Conservation (phyloP, 2,113 vertebrate species). For the Antechinus stuartii region DNA sequence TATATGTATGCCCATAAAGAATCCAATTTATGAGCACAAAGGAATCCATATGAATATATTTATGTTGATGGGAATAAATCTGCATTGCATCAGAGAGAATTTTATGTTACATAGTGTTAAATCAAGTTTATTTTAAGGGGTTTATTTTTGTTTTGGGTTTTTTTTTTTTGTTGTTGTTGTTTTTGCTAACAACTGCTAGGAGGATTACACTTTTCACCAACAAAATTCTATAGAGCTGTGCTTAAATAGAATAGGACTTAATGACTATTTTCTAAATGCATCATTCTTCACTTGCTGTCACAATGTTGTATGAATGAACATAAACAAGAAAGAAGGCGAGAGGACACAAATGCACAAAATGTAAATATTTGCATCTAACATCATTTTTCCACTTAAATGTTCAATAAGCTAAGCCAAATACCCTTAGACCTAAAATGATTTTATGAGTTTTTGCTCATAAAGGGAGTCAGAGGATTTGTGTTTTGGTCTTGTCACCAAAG, state of each 20-base stretch:
- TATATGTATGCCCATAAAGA: neutral
- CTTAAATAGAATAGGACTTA: slow-evolving; percentile 20
- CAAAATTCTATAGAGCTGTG: slow-evolving; percentile 32
- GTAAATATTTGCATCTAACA: slow-evolving; percentile 8
- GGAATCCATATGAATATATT: slow-evolving; percentile 14
- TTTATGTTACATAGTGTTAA: neutral
- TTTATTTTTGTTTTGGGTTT: neutral
- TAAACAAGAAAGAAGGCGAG: slow-evolving; percentile 29
- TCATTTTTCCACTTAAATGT: slow-evolving; percentile 49
- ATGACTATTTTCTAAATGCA: slow-evolving; percentile 50
- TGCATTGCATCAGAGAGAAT: slow-evolving; percentile 34
- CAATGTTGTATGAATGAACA: slow-evolving; percentile 47
- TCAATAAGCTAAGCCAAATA: slow-evolving; percentile 4
- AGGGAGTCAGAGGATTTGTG: neutral
- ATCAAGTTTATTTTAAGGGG: neutral
- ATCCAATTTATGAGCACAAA: neutral
- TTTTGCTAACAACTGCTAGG: slow-evolving; percentile 27
- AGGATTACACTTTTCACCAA: slow-evolving; percentile 45
- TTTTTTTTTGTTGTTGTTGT: neutral
- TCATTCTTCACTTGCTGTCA: slow-evolving; percentile 41
- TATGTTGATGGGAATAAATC: slow-evolving; percentile 39
- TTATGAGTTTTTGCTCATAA: neutral
- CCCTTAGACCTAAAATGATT: neutral
- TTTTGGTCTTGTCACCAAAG: neutral
- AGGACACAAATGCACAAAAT: slow-evolving; percentile 42